Evolutionary conservation across 2,888 invertebrate genomes (phyloP).

Genomic region (Amphimallon solstitiale): DNA sequence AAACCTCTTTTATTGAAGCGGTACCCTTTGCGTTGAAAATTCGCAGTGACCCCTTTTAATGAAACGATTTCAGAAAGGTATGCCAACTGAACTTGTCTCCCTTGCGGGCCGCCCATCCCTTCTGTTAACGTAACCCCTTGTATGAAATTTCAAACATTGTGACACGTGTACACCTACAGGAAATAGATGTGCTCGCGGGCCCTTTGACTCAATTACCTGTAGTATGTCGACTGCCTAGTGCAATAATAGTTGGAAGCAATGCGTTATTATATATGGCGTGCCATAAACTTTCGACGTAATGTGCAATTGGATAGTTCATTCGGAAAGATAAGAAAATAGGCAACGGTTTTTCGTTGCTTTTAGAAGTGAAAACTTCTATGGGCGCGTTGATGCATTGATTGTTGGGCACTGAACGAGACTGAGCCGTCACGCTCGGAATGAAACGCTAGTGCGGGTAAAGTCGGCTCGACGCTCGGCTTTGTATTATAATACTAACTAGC

Average conservation of each 20-base stretch:
- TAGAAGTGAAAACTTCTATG: too few relatives aligned
- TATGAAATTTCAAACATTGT: neutral
- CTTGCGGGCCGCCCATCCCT: neutral
- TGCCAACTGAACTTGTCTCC: neutral
- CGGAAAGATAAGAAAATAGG: too few relatives aligned
- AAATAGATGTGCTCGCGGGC: neutral
- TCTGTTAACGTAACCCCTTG: neutral
- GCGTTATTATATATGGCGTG: neutral
- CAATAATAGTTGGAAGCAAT: neutral
- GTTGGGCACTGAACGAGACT: too few relatives aligned
- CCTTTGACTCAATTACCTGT: constrained; percentile 1
- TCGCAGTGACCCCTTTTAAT: constrained; percentile 3
- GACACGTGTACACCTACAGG: constrained; percentile 1
- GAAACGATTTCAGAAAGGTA: neutral
- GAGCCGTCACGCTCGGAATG: too few relatives aligned
- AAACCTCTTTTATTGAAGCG: constrained; percentile 4
- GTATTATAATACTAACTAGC: too few relatives aligned
- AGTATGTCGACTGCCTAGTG: neutral
- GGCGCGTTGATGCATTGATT: too few relatives aligned
- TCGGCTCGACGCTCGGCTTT: too few relatives aligned
- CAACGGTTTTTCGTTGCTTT: too few relatives aligned
- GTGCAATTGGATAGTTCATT: too few relatives aligned
- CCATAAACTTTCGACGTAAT: too few relatives aligned
- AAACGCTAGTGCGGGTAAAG: too few relatives aligned
- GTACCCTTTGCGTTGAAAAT: too few relatives aligned